Percentiles rank a stretch among this genome's conserved stretches.
phyloP scores from a whole-genome alignment of 2,888 invertebrate genomes.

The Cancer borealis region DNA sequence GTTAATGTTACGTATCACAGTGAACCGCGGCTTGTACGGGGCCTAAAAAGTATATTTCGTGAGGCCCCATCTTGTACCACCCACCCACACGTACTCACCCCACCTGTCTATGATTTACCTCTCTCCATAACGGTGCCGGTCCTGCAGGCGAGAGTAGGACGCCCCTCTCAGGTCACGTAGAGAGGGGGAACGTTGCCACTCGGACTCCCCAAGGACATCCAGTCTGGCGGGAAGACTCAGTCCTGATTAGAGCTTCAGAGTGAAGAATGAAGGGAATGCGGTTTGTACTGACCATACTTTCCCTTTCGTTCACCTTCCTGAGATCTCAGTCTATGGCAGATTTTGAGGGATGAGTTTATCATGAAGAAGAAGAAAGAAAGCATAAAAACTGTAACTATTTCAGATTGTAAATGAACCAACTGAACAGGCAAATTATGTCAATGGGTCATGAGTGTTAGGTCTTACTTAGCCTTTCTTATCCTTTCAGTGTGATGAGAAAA shows the following conservation, averaged over 20 bases:
- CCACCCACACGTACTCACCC: background rate
- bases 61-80: background rate
- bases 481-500: too few species aligned
- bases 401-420: too few species aligned
- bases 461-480: too few species aligned
- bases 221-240: background rate
- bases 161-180: conserved; percentile 66
- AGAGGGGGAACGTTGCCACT: background rate
- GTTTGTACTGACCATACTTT: background rate
- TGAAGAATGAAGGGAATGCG: background rate
- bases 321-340: too few species aligned
- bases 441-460: too few species aligned
- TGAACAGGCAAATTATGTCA: too few species aligned
- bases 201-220: background rate
- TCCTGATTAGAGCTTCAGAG: background rate
- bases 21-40: background rate
- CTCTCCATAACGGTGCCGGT: conserved; percentile 2
- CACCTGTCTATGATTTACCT: background rate
- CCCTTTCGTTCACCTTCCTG: background rate
- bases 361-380: too few species aligned
- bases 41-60: background rate
- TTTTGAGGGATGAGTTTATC: too few species aligned
- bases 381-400: too few species aligned
- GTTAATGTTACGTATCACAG: background rate
- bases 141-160: conserved; percentile 54